Base-by-base conservation (phyloP, 2,797 vertebrate species). In the Parauchenoglanis ngamensis region DNA sequence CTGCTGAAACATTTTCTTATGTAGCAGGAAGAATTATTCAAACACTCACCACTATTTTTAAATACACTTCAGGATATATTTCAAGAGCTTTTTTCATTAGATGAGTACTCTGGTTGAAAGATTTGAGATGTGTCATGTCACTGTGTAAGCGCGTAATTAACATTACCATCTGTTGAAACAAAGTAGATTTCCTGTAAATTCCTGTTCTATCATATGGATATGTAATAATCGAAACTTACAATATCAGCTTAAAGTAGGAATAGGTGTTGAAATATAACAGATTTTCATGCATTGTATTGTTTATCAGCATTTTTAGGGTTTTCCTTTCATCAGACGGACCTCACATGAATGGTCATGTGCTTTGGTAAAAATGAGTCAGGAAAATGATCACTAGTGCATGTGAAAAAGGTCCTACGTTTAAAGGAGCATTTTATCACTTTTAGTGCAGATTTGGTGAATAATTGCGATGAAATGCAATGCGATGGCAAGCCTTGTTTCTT, bases 71-170 rank as follows among this genome's bases (percentile, higher is more conserved):
- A 83, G n/a, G 15, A 83, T 31, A 67, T 67, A 67, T 52, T 3
- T 31, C 61, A 52, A 83, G n/a, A 52, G 44, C 15, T 49, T 67
- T 83, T 83, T 83, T 67, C 13, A 82, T 83, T 54, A 67, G 44
- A n/a, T 83, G 8, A 31, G 61, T 31, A 67, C 46, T 83, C n/a
- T 13, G 4, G 59, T 67, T 67, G 80, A 83, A 83, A 67, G 44
- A 83, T 52, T 49, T 67, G 15, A 52, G 19, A 67, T 83, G 31
- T 35, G 35, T 35, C 35, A 35, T 31, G 61, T 31, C 61, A 83
- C 1, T 28, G 61, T 65, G 44, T 67, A 49, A 49, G 44, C 28
- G 17, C n/a, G 67, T 83, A 67, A 83, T 83, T 83, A 83, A 83
- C 61, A n/a, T 52, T 31, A 67, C 80, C 63, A 67, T 83, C 80